phyloP scores from a whole-genome alignment of 2,113 vertebrate species.

The Psettodes erumei region DNA sequence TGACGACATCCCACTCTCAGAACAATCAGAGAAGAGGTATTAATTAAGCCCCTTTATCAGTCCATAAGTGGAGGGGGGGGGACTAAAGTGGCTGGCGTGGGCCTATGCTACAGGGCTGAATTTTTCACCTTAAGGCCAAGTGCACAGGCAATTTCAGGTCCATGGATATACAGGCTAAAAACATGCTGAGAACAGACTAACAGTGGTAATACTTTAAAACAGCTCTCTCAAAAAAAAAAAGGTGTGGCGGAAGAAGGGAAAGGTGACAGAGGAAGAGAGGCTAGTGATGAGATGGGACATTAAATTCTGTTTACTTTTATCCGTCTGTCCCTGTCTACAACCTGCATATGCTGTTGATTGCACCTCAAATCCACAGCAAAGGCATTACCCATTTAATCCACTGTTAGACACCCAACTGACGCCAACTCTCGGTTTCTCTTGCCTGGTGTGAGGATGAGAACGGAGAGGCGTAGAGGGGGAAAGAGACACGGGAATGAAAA shows the following conservation, averaged over 20 bases:
- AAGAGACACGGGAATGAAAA: conserved; percentile 5
- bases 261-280: conserved; percentile 46
- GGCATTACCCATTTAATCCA: conserved; percentile 50
- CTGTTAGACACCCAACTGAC: conserved; percentile 49
- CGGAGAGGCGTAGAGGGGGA: conserved; percentile 30
- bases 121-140: conserved; percentile 35
- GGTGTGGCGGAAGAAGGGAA: conserved; percentile 60
- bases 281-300: conserved; percentile 51
- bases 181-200: conserved; percentile 25
- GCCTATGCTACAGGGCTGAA: conserved; percentile 51
- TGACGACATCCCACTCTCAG: conserved; percentile 73
- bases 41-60: conserved; percentile 58
- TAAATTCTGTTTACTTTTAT: conserved; percentile 43
- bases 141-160: conserved; percentile 50
- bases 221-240: conserved; percentile 58
- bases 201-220: conserved; percentile 37
- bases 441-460: conserved; percentile 44
- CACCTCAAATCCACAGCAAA: conserved; percentile 49
- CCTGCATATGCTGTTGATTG: conserved; percentile 43
- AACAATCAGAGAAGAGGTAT: conserved; percentile 59
- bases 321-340: conserved; percentile 70
- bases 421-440: conserved; percentile 43
- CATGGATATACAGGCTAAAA: conserved; percentile 32
- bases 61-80: conserved; percentile 56
- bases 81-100: conserved; percentile 56